A percentile compares a stretch with the other conserved stretches of the same genome.
Conservation (phyloP, 2,888 invertebrate species). For the Spodoptera picta region DNA sequence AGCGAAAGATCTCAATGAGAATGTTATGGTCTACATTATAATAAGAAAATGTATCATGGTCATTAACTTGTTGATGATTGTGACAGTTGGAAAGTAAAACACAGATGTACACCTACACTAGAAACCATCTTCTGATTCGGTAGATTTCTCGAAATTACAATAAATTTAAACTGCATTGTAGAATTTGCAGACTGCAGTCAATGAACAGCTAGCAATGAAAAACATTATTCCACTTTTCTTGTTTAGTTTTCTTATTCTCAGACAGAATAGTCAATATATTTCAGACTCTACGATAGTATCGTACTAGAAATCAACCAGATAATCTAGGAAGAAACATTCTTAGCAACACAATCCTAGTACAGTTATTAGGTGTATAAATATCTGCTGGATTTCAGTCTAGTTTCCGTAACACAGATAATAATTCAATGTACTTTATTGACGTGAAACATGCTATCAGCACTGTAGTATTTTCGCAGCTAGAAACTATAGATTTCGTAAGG, state of each 20-base stretch:
- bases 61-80: no score
- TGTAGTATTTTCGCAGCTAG: conserved; percentile 19
- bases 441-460: conserved; percentile 37
- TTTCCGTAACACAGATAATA: conserved; percentile 28
- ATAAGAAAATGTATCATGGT: no score
- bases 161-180: no score
- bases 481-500: conserved; percentile 24
- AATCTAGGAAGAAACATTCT: conserved; percentile 11
- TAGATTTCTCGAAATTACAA: no score
- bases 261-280: neutral
- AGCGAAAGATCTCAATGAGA: no score
- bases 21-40: no score
- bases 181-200: no score
- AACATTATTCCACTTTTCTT: neutral
- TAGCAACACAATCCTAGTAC: conserved; percentile 15
- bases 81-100: no score
- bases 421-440: conserved; percentile 42
- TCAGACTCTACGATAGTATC: neutral
- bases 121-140: no score
- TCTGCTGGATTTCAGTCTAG: conserved; percentile 28
- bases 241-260: neutral
- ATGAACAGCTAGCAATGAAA: no score
- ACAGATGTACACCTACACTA: no score
- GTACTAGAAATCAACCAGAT: conserved; percentile 2
- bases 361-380: conserved; percentile 18